Evolutionary conservation across 2,888 invertebrate genomes (phyloP).

Genomic region (Pristionchus entomophagus): DNA sequence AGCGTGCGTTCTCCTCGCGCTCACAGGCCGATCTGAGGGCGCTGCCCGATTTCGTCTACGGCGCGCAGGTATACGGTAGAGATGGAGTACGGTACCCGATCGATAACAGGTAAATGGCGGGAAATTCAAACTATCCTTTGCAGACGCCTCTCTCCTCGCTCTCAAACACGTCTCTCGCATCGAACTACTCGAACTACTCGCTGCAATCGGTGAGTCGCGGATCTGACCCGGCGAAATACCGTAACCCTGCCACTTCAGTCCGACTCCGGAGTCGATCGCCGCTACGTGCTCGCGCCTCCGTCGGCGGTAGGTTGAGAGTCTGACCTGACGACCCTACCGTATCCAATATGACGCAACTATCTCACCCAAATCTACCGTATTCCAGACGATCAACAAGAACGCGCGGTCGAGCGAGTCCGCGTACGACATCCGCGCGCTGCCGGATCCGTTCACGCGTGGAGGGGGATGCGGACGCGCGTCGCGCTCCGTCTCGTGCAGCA

Average conservation of each 20-base stretch:
- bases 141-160: slow-evolving; percentile 20
- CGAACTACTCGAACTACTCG: slow-evolving; percentile 21
- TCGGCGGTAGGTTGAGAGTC: not conserved
- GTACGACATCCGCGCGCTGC: not conserved
- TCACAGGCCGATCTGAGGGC: slow-evolving; percentile 30
- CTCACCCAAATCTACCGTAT: not conserved
- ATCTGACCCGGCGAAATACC: slow-evolving; percentile 2
- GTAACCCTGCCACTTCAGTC: not conserved
- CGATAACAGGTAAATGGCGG: not conserved
- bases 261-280: not conserved
- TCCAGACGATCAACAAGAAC: slow-evolving; percentile 38
- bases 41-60: slow-evolving; percentile 26
- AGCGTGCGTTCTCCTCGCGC: slow-evolving; percentile 23
- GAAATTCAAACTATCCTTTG: not conserved
- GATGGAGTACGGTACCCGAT: not conserved
- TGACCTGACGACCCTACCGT: slow-evolving; percentile 1
- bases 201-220: slow-evolving; percentile 6
- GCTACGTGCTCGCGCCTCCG: not conserved
- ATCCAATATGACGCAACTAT: no score
- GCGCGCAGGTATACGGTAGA: slow-evolving; percentile 6
- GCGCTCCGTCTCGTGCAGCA: not conserved
- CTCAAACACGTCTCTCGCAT: slow-evolving; percentile 10
- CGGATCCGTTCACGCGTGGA: not conserved
- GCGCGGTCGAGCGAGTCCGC: slow-evolving; percentile 1
- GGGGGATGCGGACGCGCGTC: not conserved